These are phyloP conservation scores for Erebia palarica DNA, from an alignment of 2,888 invertebrate species.

Conservation along the genomic window DNA sequence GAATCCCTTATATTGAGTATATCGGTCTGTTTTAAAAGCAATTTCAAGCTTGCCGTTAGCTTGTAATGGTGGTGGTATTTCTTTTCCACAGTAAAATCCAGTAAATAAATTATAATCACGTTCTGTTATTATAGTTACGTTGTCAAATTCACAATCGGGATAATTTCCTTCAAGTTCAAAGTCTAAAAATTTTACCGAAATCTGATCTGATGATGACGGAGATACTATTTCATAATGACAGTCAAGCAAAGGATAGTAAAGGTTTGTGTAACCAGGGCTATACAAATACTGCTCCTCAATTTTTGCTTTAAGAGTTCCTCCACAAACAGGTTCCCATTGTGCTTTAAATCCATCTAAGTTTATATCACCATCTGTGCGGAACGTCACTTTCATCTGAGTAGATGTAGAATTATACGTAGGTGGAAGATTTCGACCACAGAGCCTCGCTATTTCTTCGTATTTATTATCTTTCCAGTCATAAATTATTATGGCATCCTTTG, in stretches of 20 bases:
- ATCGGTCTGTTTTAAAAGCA: slow-evolving; percentile 82
- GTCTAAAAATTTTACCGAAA: slow-evolving; percentile 82
- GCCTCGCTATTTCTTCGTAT: slow-evolving; percentile 80
- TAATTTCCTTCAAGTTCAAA: slow-evolving; percentile 76
- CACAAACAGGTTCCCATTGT: slow-evolving; percentile 86
- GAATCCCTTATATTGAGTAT: slow-evolving; percentile 81
- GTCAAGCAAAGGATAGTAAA: slow-evolving; percentile 81
- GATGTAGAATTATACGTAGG: slow-evolving; percentile 82
- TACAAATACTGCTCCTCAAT: slow-evolving; percentile 77
- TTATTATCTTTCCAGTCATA: slow-evolving; percentile 80
- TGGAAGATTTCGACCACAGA: slow-evolving; percentile 87
- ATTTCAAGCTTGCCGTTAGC: slow-evolving; percentile 66
- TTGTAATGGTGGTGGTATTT: slow-evolving; percentile 62
- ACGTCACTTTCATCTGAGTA: slow-evolving; percentile 85
- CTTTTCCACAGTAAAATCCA: slow-evolving; percentile 53
- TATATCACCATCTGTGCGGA: slow-evolving; percentile 85
- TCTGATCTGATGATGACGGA: slow-evolving; percentile 56
- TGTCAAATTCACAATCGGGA: slow-evolving; percentile 76
- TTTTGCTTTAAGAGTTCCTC: slow-evolving; percentile 84
- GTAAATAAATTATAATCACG: slow-evolving; percentile 44
- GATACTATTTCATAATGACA: slow-evolving; percentile 86
- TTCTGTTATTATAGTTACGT: slow-evolving; percentile 74
- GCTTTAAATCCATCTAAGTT: slow-evolving; percentile 89
- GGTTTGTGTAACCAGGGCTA: slow-evolving; percentile 88
- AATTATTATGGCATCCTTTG: slow-evolving; percentile 88